Evolutionary conservation across 2,797 vertebrate species (phyloP).

Genomic region (Avahi laniger): DNA sequence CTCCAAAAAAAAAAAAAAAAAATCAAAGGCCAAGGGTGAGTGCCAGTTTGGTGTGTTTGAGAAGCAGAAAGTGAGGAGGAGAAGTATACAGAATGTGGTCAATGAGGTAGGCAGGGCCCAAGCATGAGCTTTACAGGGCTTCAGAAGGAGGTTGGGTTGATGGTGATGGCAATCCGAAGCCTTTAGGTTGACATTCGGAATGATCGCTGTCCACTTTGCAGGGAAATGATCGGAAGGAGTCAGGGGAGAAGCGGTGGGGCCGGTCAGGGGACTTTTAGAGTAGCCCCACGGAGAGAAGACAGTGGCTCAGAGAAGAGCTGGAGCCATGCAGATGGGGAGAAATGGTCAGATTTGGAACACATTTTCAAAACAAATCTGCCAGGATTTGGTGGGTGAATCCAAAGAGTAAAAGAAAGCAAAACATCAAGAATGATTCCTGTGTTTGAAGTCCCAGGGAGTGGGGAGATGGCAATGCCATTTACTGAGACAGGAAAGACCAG

Average conservation of each 20-base stretch:
- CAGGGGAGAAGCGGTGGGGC: background rate
- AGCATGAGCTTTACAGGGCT: rapidly evolving
- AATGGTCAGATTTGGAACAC: background rate
- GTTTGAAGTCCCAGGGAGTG: background rate
- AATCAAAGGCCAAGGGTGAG: background rate
- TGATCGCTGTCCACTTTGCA: background rate
- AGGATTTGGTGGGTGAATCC: background rate
- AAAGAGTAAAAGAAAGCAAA: background rate
- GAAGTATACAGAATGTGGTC: rapidly evolving
- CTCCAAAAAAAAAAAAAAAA: background rate
- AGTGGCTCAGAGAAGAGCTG: background rate
- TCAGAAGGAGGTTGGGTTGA: background rate
- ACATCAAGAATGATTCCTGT: background rate
- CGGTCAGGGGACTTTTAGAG: background rate
- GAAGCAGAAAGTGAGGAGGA: background rate
- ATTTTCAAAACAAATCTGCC: background rate
- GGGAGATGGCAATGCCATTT: background rate
- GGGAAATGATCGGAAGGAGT: background rate
- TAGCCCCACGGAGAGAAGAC: background rate
- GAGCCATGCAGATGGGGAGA: background rate
- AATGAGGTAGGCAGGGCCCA: no score
- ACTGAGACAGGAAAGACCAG: background rate
- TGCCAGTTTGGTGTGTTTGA: background rate
- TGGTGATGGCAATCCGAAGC: background rate
- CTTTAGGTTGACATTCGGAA: background rate